phyloP scores from a whole-genome alignment of 2,888 invertebrate species.

The Coelinius sp. region DNA sequence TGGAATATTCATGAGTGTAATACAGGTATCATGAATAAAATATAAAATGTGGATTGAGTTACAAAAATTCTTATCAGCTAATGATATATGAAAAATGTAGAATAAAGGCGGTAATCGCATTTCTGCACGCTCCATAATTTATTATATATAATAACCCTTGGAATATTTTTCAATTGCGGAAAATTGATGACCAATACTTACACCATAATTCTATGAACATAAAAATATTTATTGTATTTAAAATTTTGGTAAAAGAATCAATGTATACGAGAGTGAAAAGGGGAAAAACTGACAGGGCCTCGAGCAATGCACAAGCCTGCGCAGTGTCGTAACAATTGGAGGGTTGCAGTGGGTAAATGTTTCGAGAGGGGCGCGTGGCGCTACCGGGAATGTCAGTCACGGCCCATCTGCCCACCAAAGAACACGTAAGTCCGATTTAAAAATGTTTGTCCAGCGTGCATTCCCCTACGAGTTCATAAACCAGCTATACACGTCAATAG shows the following conservation, averaged over 20 bases:
- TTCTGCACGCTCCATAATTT: neutral
- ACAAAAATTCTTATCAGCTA: slow-evolving; percentile 17
- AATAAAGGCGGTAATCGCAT: neutral
- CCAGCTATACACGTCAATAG: neutral
- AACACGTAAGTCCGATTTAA: slow-evolving; percentile 66
- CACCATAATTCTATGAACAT: neutral
- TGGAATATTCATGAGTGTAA: slow-evolving; percentile 32
- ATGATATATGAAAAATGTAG: neutral
- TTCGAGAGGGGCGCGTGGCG: slow-evolving; percentile 64
- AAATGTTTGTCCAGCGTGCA: slow-evolving; percentile 40
- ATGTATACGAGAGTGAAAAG: slow-evolving; percentile 23
- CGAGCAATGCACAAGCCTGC: slow-evolving; percentile 58
- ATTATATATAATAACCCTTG: neutral
- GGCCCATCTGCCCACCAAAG: slow-evolving; percentile 68
- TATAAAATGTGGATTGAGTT: slow-evolving; percentile 25
- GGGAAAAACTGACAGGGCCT: slow-evolving; percentile 10
- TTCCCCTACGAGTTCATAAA: slow-evolving; percentile 22
- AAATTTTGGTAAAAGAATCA: slow-evolving; percentile 3
- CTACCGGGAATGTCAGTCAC: slow-evolving; percentile 69
- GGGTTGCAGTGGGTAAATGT: slow-evolving; percentile 45
- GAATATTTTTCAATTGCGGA: neutral
- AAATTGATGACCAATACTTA: neutral
- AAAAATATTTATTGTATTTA: neutral
- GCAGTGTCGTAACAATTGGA: slow-evolving; percentile 58
- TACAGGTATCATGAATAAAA: slow-evolving; percentile 27